Evolutionary conservation across 2,113 vertebrate genomes (phyloP).

Genomic region (Eira barbara): DNA sequence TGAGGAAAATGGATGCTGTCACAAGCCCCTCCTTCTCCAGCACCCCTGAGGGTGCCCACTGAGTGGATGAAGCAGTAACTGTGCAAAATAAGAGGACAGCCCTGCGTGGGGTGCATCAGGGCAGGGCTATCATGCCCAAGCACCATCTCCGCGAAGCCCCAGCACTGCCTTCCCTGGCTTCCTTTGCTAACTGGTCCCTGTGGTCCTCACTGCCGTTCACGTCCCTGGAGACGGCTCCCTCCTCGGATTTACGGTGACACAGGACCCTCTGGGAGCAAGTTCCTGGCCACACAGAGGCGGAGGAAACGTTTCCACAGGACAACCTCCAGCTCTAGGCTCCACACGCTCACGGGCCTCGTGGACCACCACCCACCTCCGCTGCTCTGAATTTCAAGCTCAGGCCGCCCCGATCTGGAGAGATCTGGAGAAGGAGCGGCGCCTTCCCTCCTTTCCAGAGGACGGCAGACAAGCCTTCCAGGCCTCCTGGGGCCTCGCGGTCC

Average conservation of each 20-base stretch:
- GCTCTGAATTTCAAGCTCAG: background rate
- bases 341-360: rapidly evolving
- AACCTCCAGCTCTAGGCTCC: background rate
- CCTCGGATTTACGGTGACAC: background rate
- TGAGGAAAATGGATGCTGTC: background rate
- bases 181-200: background rate
- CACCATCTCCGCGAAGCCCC: background rate
- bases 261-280: background rate
- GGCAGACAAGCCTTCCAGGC: background rate
- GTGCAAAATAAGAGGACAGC: background rate
- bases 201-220: background rate
- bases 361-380: background rate
- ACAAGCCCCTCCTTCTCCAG: background rate
- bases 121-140: rapidly evolving
- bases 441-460: background rate
- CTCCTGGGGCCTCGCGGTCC: background rate
- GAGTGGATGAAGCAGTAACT: background rate
- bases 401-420: background rate
- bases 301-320: background rate
- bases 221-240: background rate
- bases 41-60: background rate
- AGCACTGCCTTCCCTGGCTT: background rate
- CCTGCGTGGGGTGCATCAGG: background rate
- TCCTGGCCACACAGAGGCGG: background rate
- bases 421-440: background rate